These are phyloP conservation scores for Cuniculus paca DNA, from an alignment of 2,797 vertebrate species.

Conservation along the genomic window DNA sequence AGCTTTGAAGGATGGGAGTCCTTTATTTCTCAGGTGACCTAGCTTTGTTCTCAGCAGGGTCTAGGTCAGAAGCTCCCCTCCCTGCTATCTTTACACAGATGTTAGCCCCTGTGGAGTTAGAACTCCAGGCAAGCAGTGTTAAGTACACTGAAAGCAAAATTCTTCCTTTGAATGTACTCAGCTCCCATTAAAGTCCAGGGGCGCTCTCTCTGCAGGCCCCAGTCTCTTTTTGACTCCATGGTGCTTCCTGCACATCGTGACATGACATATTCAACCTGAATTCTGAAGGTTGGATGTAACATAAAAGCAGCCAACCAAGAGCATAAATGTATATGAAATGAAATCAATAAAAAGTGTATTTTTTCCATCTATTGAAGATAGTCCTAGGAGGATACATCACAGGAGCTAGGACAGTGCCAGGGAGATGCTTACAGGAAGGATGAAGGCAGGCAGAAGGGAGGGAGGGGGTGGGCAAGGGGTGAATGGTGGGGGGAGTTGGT, in stretches of 20 bases:
- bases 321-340: slow-evolving; percentile 83
- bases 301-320: slow-evolving; percentile 78
- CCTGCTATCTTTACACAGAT: slow-evolving; percentile 65
- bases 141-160: slow-evolving; percentile 81
- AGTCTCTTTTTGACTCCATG: background rate
- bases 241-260: slow-evolving; percentile 4
- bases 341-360: slow-evolving; percentile 79
- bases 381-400: slow-evolving; percentile 75
- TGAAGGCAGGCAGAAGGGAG: background rate
- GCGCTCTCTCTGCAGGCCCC: slow-evolving; percentile 71
- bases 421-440: slow-evolving; percentile 36
- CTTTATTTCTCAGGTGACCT: too few species aligned
- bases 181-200: slow-evolving; percentile 80
- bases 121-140: slow-evolving; percentile 71
- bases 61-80: slow-evolving; percentile 45
- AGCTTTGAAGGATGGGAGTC: too few species aligned
- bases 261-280: slow-evolving; percentile 55
- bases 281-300: slow-evolving; percentile 77
- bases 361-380: slow-evolving; percentile 69
- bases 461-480: background rate
- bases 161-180: slow-evolving; percentile 77
- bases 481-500: accelerated
- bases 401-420: slow-evolving; percentile 58
- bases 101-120: slow-evolving; percentile 51
- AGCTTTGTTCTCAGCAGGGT: slow-evolving; percentile 81